Percentiles rank a stretch among this genome's conserved stretches.
Evolutionary conservation across 2,797 vertebrate genomes (phyloP).

Genomic region (Notolabrus celidotus): DNA sequence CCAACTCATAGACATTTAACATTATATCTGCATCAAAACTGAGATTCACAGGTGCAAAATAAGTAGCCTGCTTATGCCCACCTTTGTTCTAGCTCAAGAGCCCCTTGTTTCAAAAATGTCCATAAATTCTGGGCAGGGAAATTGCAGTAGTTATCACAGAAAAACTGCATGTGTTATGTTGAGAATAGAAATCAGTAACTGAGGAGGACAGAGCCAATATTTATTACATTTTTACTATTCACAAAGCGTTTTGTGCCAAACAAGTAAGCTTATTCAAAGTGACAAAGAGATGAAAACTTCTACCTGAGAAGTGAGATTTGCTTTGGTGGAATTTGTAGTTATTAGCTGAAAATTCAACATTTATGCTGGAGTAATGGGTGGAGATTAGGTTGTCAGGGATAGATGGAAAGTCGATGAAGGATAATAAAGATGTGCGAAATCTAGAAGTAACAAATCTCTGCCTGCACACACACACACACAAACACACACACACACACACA

Average conservation of each 20-base stretch:
- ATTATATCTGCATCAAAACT: too few relatives aligned
- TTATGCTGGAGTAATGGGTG: slow-evolving; percentile 29
- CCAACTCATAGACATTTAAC: too few relatives aligned
- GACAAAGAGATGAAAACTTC: slow-evolving; percentile 21
- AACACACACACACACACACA: slow-evolving; percentile 42
- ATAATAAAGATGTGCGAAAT: slow-evolving; percentile 32
- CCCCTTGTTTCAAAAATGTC: too few relatives aligned
- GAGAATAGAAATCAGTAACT: not conserved
- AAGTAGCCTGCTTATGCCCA: too few relatives aligned
- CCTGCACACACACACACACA: slow-evolving; percentile 37
- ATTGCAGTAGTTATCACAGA: too few relatives aligned
- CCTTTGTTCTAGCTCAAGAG: too few relatives aligned
- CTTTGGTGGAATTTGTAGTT: slow-evolving; percentile 22
- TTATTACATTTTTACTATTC: not conserved
- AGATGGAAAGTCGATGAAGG: slow-evolving; percentile 43
- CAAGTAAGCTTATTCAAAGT: slow-evolving; percentile 23
- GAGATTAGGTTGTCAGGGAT: slow-evolving; percentile 37
- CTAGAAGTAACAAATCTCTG: slow-evolving; percentile 33
- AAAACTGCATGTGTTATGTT: not conserved
- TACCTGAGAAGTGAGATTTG: slow-evolving; percentile 19
- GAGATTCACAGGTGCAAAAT: too few relatives aligned
- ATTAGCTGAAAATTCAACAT: slow-evolving; percentile 37
- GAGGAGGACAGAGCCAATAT: not conserved
- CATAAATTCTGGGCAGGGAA: too few relatives aligned
- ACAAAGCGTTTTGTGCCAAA: slow-evolving; percentile 4